Conservation (phyloP, 2,113 vertebrate genomes). For the Phaethornis superciliosus region DNA sequence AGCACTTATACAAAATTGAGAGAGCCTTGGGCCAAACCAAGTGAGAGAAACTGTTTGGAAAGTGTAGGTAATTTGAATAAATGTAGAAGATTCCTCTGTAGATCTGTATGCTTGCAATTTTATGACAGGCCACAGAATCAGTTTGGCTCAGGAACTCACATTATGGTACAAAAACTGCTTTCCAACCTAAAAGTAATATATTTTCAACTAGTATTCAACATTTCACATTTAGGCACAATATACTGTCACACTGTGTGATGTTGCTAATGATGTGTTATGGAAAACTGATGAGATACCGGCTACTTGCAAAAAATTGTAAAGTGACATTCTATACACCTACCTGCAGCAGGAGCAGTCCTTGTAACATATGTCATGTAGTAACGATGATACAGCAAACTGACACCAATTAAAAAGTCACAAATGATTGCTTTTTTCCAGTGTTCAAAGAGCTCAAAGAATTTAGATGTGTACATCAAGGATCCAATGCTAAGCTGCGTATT, state of each 20-base stretch:
- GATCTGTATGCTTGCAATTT: constrained; percentile 26
- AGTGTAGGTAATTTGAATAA: constrained; percentile 1
- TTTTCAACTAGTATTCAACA: constrained; percentile 16
- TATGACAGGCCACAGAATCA: neutral
- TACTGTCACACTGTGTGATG: constrained; percentile 42
- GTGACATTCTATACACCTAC: constrained; percentile 30
- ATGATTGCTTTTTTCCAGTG: constrained; percentile 58
- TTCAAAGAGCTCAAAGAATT: constrained; percentile 49
- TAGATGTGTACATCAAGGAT: constrained; percentile 63
- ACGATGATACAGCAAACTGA: constrained; percentile 62
- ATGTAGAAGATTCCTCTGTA: neutral
- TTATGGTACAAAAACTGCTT: constrained; percentile 7
- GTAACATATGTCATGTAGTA: constrained; percentile 63
- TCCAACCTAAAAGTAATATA: neutral
- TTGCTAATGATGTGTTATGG: constrained; percentile 51
- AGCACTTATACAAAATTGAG: neutral
- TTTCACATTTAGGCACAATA: constrained; percentile 30
- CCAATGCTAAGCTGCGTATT: constrained; percentile 50
- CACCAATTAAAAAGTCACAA: constrained; percentile 74
- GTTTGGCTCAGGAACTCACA: constrained; percentile 5
- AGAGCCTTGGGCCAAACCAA: neutral
- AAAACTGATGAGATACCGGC: constrained; percentile 55
- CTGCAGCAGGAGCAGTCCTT: constrained; percentile 17
- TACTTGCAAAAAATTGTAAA: constrained; percentile 43
- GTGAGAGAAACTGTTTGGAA: neutral